Base-by-base conservation (phyloP, 2,888 invertebrate genomes). In the Sceliomorpha sp. region DNA sequence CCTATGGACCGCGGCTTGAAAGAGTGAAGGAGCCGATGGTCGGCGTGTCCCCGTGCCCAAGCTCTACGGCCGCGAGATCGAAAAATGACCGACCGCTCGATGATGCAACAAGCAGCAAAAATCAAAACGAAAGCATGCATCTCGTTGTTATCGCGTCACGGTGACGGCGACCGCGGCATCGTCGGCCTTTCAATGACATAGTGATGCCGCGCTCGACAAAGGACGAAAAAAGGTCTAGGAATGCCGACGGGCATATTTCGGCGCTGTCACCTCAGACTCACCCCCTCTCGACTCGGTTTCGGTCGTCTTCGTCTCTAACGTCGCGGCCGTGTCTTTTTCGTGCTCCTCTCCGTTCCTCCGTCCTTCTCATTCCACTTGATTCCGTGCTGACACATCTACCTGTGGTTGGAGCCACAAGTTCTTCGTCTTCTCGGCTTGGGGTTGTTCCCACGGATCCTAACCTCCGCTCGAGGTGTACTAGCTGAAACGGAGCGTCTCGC, bases 221-320 rank as follows among this genome's bases (percentile, higher is more conserved):
- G 83, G 76, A 81, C 70, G 76, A 84, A 84, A 84, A 85, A 84
- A 84, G 78, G 76, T 83, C 83, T 84, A 84, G 82, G 85, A 84
- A 85, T 85, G 82, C 76, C 79, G 79, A 72, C 80, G 70, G 59
- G 76, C 82, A 85, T 84, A 84, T 85, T 85, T 85, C 84, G 83
- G 83, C 82, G 75, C 84, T 85, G 85, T 85, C 85, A 85, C 84
- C 82, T 85, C 73, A 73, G 75, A 74, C 75, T 69, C 72, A 59
- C 48, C 56, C 60, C 66, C 63, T 67, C 70, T 63, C 56, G 37
- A 50, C 55, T 50, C 53, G 37, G 63, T 59, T 63, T 69, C 63
- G 55, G 62, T 45, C 58, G 67, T 64, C 66, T 56, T 58, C 29
- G 47, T 60, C 44, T 55, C 34, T 42, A 40, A 34, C 27, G 8